Base-by-base conservation (phyloP, 2,888 invertebrate genomes). In the Amaurobius ferox region DNA sequence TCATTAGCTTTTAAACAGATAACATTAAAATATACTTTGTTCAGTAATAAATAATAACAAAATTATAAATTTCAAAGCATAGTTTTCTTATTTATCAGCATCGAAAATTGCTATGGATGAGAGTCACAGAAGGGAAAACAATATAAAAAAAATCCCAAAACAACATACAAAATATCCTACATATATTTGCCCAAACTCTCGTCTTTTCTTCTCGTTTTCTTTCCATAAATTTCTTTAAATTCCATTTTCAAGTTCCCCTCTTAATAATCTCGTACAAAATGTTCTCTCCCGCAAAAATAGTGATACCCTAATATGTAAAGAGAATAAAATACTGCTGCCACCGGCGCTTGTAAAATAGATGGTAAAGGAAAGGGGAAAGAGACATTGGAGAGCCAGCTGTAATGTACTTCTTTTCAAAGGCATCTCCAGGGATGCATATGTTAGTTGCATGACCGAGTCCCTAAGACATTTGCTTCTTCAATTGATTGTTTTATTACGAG, bases 321-420 rank as follows among this genome's bases (percentile, higher is more conserved):
- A 30, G 74, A 81, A 81, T 81, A 81, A 81, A 74, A 81, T 64
- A 81, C 74, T 61, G 81, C 44, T 70, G 61, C 74, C 70, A 62
- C 74, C 70, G 28, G 29, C 62, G 32, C 13, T 35, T 70, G 70
- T 74, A 62, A 81, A 81, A 81, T 81, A 81, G 76, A 80, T 80
- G 68, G 73, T 67, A 80, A 80, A 73, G 73, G 68, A 76, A 76
- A 81, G 61, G 70, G 81, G 62, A 81, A 81, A 76, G 74, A 76
- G 74, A 35, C 81, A 81, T 81, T 29, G 39, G 81, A 62, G 74
- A 62, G n/a, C 44, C 23, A 19, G 40, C 55, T 48, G 81, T 81
- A 81, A 81, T 80, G 74, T 55, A 74, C 67, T 76, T 40, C 74
- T 74, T 81, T 70, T 76, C 26, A 62, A 32, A 81, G 23, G 19